Percentiles rank a stretch among this genome's conserved stretches.
Evolutionary conservation across 1,140 invertebrate species (phyloP).

Genomic region (Nasonia vitripennis): DNA sequence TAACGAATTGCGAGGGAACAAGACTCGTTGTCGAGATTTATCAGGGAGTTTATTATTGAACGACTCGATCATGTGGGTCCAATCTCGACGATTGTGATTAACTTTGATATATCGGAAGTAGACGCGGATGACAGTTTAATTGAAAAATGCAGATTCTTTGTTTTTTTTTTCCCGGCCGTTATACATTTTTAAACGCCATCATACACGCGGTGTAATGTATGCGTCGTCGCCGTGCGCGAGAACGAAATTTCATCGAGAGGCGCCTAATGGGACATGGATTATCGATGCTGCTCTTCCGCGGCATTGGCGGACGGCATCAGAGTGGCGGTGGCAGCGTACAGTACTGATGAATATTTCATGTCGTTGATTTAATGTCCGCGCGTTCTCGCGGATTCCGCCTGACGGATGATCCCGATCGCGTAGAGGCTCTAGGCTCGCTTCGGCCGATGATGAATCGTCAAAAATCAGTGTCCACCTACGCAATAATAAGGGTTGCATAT

Average conservation of each 20-base stretch:
- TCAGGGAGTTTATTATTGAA: no score
- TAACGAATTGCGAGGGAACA: no score
- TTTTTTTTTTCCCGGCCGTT: no score
- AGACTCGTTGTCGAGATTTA: no score
- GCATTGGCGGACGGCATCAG: conserved; percentile 10
- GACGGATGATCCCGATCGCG: not conserved
- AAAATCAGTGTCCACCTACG: conserved; percentile 10
- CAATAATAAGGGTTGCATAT: not conserved
- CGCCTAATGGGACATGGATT: conserved; percentile 37
- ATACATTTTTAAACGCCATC: no score
- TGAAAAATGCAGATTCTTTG: no score
- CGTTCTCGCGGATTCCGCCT: conserved; percentile 11
- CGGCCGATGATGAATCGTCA: conserved; percentile 7
- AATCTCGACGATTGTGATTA: no score
- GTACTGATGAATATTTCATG: conserved; percentile 38
- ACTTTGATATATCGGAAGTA: no score
- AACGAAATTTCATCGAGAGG: conserved; percentile 33
- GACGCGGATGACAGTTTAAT: no score
- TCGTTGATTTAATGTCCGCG: conserved; percentile 38
- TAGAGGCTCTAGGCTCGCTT: not conserved
- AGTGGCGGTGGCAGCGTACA: not conserved
- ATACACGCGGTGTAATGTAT: not conserved
- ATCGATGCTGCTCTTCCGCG: conserved; percentile 29
- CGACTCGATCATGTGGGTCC: no score
- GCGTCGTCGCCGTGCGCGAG: not conserved